A percentile compares a stretch with the other conserved stretches of the same genome.
These are phyloP conservation scores for Sminthopsis crassicaudata DNA, from an alignment of 2,113 vertebrate species.

Conservation along the genomic window DNA sequence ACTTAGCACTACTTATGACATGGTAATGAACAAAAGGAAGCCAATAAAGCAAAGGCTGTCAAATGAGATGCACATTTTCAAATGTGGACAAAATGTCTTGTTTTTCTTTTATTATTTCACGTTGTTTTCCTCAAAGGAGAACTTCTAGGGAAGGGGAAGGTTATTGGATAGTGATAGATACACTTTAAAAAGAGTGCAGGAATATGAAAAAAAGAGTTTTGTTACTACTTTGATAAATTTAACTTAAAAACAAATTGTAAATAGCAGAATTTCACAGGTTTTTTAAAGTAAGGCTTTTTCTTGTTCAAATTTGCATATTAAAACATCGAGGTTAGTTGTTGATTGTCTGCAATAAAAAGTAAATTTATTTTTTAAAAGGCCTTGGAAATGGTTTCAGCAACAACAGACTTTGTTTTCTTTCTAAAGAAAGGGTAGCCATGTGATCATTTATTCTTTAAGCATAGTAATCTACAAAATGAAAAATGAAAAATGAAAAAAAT, in stretches of 20 bases:
- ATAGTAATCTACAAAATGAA: not conserved
- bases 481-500: too few relatives aligned
- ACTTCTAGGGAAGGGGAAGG: not conserved
- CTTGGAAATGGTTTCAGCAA: not conserved
- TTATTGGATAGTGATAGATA: not conserved
- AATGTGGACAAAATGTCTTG: not conserved
- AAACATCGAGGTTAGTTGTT: not conserved
- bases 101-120: not conserved
- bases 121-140: not conserved
- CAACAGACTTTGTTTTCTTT: not conserved
- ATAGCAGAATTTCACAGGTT: not conserved
- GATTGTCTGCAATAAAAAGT: not conserved
- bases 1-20: not conserved
- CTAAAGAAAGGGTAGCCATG: not conserved
- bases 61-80: not conserved
- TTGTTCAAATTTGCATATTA: not conserved
- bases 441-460: not conserved
- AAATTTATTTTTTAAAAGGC: not conserved
- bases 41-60: not conserved
- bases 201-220: not conserved
- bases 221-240: not conserved
- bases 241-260: not conserved
- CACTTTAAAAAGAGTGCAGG: not conserved
- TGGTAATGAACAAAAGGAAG: not conserved
- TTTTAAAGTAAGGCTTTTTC: not conserved